Percentiles rank a stretch among this genome's conserved stretches.
Evolutionary conservation across 2,888 invertebrate species (phyloP).

Genomic region (Hirtodrosophila duncani): DNA sequence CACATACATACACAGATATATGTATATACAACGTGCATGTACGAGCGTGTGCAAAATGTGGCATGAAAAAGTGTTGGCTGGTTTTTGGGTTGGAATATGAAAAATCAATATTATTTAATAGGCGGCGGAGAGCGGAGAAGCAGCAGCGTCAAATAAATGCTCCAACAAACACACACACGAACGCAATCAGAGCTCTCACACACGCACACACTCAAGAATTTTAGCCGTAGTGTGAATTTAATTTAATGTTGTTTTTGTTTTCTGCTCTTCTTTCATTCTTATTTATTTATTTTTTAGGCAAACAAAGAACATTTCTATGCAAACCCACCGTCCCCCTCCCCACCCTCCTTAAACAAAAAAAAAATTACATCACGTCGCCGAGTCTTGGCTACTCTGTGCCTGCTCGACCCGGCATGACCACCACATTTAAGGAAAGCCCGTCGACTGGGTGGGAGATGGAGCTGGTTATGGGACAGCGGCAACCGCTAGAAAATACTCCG

Average conservation of each 20-base stretch:
- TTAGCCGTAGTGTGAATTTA: conserved; percentile 41
- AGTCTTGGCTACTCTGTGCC: conserved; percentile 7
- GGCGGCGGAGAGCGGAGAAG: conserved; percentile 31
- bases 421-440: conserved; percentile 28
- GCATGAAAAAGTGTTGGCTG: conserved; percentile 39
- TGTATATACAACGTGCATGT: conserved; percentile 36
- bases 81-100: conserved; percentile 56
- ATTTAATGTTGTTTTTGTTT: conserved; percentile 52
- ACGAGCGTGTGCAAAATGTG: conserved; percentile 41
- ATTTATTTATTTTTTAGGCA: conserved; percentile 48
- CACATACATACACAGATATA: conserved; percentile 17
- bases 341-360: too few species aligned
- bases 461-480: background rate
- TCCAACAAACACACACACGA: conserved; percentile 34
- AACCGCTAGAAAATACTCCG: conserved; percentile 29
- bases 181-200: conserved; percentile 12
- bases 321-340: too few species aligned
- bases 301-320: conserved; percentile 56
- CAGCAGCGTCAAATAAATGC: conserved; percentile 46
- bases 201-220: conserved; percentile 6
- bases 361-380: conserved; percentile 58
- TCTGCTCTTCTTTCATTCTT: conserved; percentile 56
- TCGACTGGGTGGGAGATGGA: conserved; percentile 22
- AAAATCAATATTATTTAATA: conserved; percentile 73
- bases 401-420: conserved; percentile 25